Evolutionary conservation across 2,888 invertebrate species (phyloP), one percentile per base, ranked within the genome.

Genomic region (Allygus modestus): DNA sequence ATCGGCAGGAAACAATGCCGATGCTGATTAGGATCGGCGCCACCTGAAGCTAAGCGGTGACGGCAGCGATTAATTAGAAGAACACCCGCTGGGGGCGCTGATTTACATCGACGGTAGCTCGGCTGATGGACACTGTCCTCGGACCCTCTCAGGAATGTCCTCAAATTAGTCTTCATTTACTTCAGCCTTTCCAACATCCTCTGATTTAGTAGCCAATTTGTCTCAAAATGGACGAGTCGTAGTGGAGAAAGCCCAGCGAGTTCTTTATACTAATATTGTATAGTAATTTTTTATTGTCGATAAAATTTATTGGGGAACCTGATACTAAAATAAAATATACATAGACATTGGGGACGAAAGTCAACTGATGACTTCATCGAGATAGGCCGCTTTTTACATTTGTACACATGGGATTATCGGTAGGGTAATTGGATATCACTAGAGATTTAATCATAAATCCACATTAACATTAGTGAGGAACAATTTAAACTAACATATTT

Each of bases 41-140:
- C 83, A 33, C 73, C 73, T 54, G 83, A 37, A 82, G 82, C 46
- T 61, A 46, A 82, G 71, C 46, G 69, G n/a, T 82, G 83, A 83
- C 82, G 83, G 37, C 54, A 23, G 73, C 84, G 46, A 84, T 84
- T 83, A 83, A 83, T 82, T 82, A 82, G 71, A 17, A 31, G 83
- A 51, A 54, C 83, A 51, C 83, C 82, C 83, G 83, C 83, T 23
- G 77, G 26, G 77, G 26, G 77, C 51, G 77, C 77, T 77, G 77
- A 46, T 73, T 73, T 73, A 77, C 77, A 51, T 26, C 46, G 41
- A 20, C 73, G 23, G 77, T 77, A 77, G 77, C 77, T 11, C 23
- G 9, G 1, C 37, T 51, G 43, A 43, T 51, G 77, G 77, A 51
- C 77, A 71, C 71, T 69, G 71, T 37, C 33, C 71, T 9, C 77